phyloP scores from a whole-genome alignment of 30 jellyfish, hydroid and myxozoan genomes.

The Catostylus mosaicus region DNA sequence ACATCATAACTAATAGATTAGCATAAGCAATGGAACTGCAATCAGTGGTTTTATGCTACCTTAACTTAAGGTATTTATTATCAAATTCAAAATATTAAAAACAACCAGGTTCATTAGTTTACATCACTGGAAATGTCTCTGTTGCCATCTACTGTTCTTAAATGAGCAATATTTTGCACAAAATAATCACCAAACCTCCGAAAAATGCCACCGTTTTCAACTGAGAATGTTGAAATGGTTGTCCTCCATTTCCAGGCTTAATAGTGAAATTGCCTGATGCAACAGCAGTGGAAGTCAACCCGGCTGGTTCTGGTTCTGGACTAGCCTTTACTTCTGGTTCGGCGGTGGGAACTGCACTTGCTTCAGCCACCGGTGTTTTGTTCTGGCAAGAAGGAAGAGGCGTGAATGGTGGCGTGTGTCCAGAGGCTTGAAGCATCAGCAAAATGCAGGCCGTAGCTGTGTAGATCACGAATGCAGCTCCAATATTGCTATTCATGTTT shows the following conservation, averaged over 20 bases:
- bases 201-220: constrained; percentile 1
- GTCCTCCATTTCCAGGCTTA: background rate
- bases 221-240: background rate
- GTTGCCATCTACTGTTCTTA: too few relatives aligned
- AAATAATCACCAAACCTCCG: constrained; percentile 9
- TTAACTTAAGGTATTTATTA: too few relatives aligned
- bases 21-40: too few relatives aligned
- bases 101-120: too few relatives aligned
- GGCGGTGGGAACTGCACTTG: background rate
- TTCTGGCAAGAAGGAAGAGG: constrained; percentile 5
- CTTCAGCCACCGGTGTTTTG: background rate
- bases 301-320: constrained; percentile 1
- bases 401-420: constrained; percentile 13
- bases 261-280: constrained; percentile 1
- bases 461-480: background rate
- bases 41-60: too few relatives aligned
- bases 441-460: background rate
- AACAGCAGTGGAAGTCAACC: background rate
- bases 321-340: background rate
- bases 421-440: constrained; percentile 6
- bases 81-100: too few relatives aligned
- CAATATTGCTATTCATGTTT: background rate
- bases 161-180: background rate
- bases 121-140: too few relatives aligned
- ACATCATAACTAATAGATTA: too few relatives aligned